These are phyloP conservation scores for Perizoma affinitatum DNA, from an alignment of 2,888 invertebrate genomes.

Conservation along the genomic window DNA sequence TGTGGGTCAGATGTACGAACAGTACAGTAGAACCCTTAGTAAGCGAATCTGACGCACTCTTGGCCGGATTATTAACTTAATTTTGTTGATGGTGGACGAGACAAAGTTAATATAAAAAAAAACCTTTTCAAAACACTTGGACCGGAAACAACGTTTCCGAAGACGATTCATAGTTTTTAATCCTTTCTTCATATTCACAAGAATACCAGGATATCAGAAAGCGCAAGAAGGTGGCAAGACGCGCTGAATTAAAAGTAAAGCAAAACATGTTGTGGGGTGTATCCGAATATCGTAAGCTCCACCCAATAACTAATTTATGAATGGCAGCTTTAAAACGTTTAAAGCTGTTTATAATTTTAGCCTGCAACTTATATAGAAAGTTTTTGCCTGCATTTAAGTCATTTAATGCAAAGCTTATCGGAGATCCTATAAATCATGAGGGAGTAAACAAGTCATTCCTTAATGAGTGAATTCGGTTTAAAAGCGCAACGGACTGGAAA, in stretches of 20 bases:
- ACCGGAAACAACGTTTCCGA: background rate
- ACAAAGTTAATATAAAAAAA: no score
- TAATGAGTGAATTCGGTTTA: slow-evolving; percentile 41
- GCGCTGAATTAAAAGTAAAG: slow-evolving; percentile 6
- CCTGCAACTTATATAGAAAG: no score
- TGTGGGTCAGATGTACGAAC: no score
- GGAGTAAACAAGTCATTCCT: slow-evolving; percentile 21
- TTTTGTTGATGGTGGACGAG: no score
- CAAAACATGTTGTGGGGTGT: slow-evolving; percentile 12
- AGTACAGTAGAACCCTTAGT: no score
- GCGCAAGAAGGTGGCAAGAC: slow-evolving; percentile 12
- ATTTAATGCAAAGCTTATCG: slow-evolving; percentile 6
- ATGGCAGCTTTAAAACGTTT: background rate
- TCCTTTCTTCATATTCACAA: slow-evolving; percentile 25
- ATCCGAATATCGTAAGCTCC: slow-evolving; percentile 14
- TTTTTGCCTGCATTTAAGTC: background rate
- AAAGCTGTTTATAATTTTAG: no score
- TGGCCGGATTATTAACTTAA: no score
- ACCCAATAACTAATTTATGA: slow-evolving; percentile 11
- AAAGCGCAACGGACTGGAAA: slow-evolving; percentile 34
- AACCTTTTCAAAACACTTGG: no score
- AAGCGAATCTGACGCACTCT: no score
- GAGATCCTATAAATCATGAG: slow-evolving; percentile 6
- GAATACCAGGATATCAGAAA: slow-evolving; percentile 20
- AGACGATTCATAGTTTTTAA: slow-evolving; percentile 11